Conservation (phyloP, 2,797 vertebrate species). For the Botia kubotai region DNA sequence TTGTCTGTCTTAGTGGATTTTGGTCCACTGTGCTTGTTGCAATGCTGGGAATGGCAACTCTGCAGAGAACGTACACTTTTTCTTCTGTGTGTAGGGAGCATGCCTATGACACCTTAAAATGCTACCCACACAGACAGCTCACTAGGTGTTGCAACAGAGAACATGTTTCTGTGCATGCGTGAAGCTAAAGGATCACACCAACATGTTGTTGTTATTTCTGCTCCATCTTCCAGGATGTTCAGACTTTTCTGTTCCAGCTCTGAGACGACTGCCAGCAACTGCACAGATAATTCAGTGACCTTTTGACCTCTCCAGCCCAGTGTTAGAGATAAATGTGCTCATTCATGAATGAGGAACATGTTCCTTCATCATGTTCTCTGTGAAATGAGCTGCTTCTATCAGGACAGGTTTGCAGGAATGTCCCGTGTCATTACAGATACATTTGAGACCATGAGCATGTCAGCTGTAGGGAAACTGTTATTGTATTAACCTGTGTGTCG, state of each 20-base stretch:
- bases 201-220: no score
- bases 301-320: neutral
- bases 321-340: neutral
- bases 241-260: constrained; percentile 77
- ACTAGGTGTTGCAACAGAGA: no score
- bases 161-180: no score
- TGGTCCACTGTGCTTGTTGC: neutral
- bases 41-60: neutral
- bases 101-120: no score
- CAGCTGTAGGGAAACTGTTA: neutral
- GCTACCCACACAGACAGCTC: no score
- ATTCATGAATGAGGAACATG: constrained; percentile 29
- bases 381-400: no score
- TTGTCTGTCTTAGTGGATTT: neutral
- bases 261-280: constrained; percentile 86
- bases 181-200: no score
- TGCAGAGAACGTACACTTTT: neutral
- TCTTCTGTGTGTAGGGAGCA: no score
- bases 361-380: constrained; percentile 17
- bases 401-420: constrained; percentile 43
- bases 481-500: constrained; percentile 45
- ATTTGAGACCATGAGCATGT: constrained; percentile 22
- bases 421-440: constrained; percentile 39
- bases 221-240: constrained; percentile 73
- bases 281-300: constrained; percentile 31